Conservation (phyloP, 1,140 invertebrate species). For the Panagrolaimus sp. region DNA sequence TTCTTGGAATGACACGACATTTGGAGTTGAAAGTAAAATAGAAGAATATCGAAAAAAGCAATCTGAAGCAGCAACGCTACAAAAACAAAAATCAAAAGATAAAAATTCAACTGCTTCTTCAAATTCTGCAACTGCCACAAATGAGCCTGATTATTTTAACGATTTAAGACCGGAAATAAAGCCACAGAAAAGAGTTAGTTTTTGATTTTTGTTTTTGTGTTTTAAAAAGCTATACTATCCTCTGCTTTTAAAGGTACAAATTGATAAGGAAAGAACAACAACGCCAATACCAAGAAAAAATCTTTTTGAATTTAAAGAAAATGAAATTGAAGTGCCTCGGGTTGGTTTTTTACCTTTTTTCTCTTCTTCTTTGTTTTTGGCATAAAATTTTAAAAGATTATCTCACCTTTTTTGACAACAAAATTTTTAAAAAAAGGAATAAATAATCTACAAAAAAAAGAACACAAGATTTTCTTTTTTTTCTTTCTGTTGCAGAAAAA, state of each 20-base stretch:
- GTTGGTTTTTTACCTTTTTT: slow-evolving; percentile 17
- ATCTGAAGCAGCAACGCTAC: background rate
- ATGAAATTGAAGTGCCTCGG: slow-evolving; percentile 10
- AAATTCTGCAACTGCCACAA: background rate
- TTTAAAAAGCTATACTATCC: background rate
- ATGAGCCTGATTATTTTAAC: slow-evolving; percentile 35
- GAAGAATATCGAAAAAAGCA: slow-evolving; percentile 30
- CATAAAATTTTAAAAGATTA: no score
- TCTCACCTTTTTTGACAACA: no score
- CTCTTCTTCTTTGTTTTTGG: no score
- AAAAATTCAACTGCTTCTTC: slow-evolving; percentile 9
- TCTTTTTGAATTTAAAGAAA: slow-evolving; percentile 30
- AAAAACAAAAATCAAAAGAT: slow-evolving; percentile 24
- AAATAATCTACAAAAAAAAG: no score
- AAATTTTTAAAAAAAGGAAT: no score
- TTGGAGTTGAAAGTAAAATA: slow-evolving; percentile 31
- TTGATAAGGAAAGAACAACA: slow-evolving; percentile 14
- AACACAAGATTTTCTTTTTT: no score
- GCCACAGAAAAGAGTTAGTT: slow-evolving; percentile 31
- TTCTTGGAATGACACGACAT: slow-evolving; percentile 27
- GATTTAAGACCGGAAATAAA: slow-evolving; percentile 37
- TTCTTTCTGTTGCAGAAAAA: no score
- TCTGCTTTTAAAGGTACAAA: slow-evolving; percentile 20
- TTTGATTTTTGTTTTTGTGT: background rate
- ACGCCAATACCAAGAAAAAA: slow-evolving; percentile 23